A percentile compares a stretch with the other conserved stretches of the same genome.
phyloP scores from a whole-genome alignment of 2,113 vertebrate genomes.

The Hipposideros armiger region DNA sequence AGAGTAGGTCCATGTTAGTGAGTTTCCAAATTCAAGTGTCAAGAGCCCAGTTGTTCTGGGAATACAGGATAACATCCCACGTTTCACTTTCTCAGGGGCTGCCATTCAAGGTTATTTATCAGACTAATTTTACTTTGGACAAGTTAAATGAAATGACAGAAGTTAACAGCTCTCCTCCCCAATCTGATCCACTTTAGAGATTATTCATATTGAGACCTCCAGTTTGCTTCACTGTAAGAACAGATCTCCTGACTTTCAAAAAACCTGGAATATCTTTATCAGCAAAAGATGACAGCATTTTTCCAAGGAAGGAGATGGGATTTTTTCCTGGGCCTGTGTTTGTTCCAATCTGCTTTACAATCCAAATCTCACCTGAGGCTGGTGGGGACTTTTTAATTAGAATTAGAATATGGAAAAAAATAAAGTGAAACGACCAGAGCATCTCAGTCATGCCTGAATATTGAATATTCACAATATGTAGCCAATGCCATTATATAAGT shows the following conservation, averaged over 20 bases:
- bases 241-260: background rate
- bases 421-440: background rate
- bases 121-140: conserved; percentile 5
- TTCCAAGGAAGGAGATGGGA: background rate
- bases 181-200: background rate
- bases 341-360: conserved; percentile 12
- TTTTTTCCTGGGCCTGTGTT: background rate
- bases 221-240: background rate
- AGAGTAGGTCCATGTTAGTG: background rate
- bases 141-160: conserved; percentile 2
- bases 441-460: background rate
- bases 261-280: background rate
- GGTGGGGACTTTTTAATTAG: conserved; percentile 9
- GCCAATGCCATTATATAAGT: background rate
- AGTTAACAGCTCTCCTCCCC: background rate
- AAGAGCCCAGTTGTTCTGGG: background rate
- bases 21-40: background rate
- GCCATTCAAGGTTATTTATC: background rate
- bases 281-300: background rate
- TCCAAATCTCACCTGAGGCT: conserved; percentile 15
- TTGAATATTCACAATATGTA: background rate
- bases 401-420: conserved; percentile 19
- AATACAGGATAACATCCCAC: background rate
- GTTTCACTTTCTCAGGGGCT: background rate
- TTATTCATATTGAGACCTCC: background rate